Evolutionary conservation across 2,888 invertebrate species (phyloP), one percentile per base, ranked within the genome.

Genomic region (Heliconius aoede): DNA sequence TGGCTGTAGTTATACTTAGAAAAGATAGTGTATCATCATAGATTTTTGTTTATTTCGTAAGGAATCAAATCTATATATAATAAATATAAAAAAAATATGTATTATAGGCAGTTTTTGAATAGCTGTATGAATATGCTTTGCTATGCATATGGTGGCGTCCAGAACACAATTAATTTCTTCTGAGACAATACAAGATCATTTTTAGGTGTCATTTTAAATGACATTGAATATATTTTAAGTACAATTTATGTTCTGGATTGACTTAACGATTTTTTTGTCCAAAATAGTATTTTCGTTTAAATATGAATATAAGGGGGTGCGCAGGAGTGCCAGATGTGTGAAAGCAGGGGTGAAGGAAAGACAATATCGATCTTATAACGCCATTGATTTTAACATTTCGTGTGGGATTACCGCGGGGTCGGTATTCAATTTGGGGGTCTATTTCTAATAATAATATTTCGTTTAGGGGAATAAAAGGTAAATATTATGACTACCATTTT

Each of bases 331-430:
- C 92, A 92, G 91, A 92, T 92, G 91, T 88, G 86, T 84, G 69
- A 69, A 65, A 79, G 83, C 78, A 83, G 86, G 89, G 89, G 89
- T 82, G 88, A 86, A 85, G 74, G 80, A 88, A 90, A 91, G 90
- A 91, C 91, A 92, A 91, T 91, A 92, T 92, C 90, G 91, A 92
- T 91, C 88, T 87, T 85, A 86, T 85, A 88, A 88, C 88, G 89
- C 88, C 87, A 86, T 82, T 89, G 91, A 91, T 91, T 89, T 89
- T 86, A 81, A 79, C 76, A 84, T 83, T 82, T 79, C 60, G 84
- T 83, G 77, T 86, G 83, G 89, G 89, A 89, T 89, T 86, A 84
- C 85, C 62, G 76, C 68, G 80, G 82, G 81, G 82, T 77, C 80
- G 11, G 61, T 51, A 78, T 64, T 74, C 62, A 74, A 72, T 76